Conservation (phyloP, 2,797 vertebrate genomes). For the Alfaro cultratus region DNA sequence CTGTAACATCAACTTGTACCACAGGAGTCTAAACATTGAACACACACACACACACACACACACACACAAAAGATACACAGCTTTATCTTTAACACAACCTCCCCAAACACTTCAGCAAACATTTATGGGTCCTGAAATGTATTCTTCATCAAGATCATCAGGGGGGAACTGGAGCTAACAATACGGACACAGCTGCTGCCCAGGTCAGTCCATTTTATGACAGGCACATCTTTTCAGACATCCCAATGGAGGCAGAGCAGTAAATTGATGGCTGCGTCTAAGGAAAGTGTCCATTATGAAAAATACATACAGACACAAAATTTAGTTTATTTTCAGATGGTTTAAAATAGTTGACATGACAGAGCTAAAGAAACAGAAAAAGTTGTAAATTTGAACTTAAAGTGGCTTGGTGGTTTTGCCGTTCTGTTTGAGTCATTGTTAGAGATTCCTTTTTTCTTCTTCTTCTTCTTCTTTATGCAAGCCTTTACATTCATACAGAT, state of each 20-base stretch:
- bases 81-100: conserved; percentile 28
- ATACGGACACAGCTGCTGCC: conserved; percentile 70
- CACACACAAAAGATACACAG: conserved; percentile 16
- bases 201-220: conserved; percentile 60
- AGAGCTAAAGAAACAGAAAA: conserved; percentile 25
- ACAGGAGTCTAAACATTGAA: conserved; percentile 23
- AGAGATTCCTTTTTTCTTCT: conserved; percentile 2
- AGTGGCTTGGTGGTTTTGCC: conserved; percentile 11
- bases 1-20: conserved; percentile 5
- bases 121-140: conserved; percentile 51
- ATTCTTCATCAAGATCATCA: conserved; percentile 73
- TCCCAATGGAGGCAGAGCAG: conserved; percentile 16
- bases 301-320: conserved; percentile 3
- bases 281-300: background rate
- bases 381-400: conserved; percentile 27
- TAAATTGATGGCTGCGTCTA: conserved; percentile 1
- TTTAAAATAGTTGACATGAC: conserved; percentile 12
- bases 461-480: conserved; percentile 1
- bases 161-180: conserved; percentile 60
- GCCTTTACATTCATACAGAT: conserved; percentile 19
- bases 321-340: conserved; percentile 11
- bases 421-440: conserved; percentile 27
- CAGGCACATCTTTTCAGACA: conserved; percentile 47
- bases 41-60: background rate
- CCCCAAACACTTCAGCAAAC: conserved; percentile 19